Evolutionary conservation across 2,113 vertebrate species (phyloP).

Genomic region (Agapornis roseicollis): DNA sequence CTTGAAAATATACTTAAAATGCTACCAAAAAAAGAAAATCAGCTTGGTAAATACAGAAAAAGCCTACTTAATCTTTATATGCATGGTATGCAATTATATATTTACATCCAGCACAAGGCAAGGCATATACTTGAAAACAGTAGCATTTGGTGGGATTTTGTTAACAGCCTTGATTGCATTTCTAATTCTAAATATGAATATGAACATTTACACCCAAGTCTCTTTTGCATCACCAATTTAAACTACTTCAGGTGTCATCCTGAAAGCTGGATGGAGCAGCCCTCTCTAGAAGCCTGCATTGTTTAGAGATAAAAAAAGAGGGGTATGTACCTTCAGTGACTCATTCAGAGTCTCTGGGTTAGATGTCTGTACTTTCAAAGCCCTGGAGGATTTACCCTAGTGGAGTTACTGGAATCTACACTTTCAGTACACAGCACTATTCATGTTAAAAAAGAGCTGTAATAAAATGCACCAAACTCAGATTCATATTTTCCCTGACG

Average conservation of each 20-base stretch:
- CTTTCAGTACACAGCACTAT: not conserved
- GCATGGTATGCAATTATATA: constrained; percentile 16
- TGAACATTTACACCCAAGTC: constrained; percentile 24
- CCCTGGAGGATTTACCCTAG: not conserved
- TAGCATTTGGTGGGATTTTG: constrained; percentile 46
- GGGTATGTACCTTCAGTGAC: not conserved
- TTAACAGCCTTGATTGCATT: constrained; percentile 56
- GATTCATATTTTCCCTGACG: not conserved
- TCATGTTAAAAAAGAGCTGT: not conserved
- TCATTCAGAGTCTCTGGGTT: not conserved
- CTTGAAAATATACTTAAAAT: not conserved
- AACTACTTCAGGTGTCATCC: constrained; percentile 31
- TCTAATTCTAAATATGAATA: constrained; percentile 48
- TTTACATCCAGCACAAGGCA: constrained; percentile 34
- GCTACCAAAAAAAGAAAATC: not conserved
- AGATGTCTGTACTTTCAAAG: not conserved
- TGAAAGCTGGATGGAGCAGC: not conserved
- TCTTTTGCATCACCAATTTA: constrained; percentile 35
- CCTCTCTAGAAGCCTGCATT: not conserved
- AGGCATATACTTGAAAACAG: constrained; percentile 31
- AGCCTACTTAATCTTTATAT: constrained; percentile 25
- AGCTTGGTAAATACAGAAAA: constrained; percentile 35
- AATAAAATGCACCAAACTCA: not conserved
- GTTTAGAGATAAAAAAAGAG: not conserved
- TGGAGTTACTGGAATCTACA: not conserved